Percentiles rank a stretch among this genome's conserved stretches.
These are phyloP conservation scores for Orthonevra nobilis DNA, from an alignment of 2,888 invertebrate species.

Conservation along the genomic window DNA sequence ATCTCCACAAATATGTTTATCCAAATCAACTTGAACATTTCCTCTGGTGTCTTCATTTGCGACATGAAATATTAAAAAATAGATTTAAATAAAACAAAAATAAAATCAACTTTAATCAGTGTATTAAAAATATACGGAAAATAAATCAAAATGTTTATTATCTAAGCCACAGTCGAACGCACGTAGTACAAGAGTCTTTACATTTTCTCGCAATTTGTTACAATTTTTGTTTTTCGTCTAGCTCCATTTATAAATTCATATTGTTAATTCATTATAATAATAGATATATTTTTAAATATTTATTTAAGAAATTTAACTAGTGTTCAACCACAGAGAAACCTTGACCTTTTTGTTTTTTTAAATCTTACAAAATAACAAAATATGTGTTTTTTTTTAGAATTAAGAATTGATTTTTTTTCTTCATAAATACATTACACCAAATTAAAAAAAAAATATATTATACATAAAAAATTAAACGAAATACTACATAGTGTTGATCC, in stretches of 20 bases:
- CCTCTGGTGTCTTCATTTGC: no score
- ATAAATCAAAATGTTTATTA: slow-evolving; percentile 49
- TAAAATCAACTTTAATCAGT: not conserved
- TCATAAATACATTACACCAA: slow-evolving; percentile 55
- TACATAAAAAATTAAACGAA: not conserved
- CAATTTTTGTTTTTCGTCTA: not conserved
- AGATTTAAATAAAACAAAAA: not conserved
- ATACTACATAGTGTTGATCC: no score
- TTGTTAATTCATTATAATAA: not conserved
- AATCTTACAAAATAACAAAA: slow-evolving; percentile 7
- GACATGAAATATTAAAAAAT: no score
- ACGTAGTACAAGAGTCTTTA: slow-evolving; percentile 17
- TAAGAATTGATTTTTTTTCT: slow-evolving; percentile 3
- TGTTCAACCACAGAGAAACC: slow-evolving; percentile 58
- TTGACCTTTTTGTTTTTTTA: slow-evolving; percentile 24
- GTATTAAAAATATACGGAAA: no score
- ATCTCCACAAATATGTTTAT: no score
- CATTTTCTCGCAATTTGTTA: slow-evolving; percentile 21
- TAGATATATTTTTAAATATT: slow-evolving; percentile 1
- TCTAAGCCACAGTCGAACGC: slow-evolving; percentile 53
- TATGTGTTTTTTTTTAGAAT: not conserved
- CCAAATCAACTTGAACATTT: no score
- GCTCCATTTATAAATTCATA: not conserved
- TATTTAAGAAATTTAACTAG: slow-evolving; percentile 51
- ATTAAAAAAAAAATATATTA: slow-evolving; percentile 25